phyloP scores from a whole-genome alignment of 2,113 vertebrate genomes.

The Podiceps cristatus region DNA sequence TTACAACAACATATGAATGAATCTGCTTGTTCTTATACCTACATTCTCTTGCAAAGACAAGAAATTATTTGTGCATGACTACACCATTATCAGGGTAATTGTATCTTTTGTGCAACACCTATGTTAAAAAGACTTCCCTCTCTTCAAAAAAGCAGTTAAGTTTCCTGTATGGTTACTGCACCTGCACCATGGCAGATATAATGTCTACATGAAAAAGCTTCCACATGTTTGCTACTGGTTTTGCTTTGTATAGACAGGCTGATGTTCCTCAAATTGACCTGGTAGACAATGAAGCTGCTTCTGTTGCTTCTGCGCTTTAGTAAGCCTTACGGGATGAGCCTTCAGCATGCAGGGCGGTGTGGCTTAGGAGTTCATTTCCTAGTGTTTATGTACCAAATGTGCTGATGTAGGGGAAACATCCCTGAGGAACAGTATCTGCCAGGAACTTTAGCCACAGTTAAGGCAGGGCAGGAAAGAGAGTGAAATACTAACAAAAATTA shows the following conservation, averaged over 20 bases:
- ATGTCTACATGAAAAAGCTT: neutral
- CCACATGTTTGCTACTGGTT: neutral
- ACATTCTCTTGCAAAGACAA: neutral
- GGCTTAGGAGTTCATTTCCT: neutral
- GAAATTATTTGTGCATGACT: neutral
- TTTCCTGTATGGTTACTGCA: neutral
- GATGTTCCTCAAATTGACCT: neutral
- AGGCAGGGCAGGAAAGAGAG: neutral
- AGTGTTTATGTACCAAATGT: neutral
- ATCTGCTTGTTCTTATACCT: neutral
- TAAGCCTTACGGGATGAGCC: neutral
- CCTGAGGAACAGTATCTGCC: neutral
- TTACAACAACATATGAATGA: neutral
- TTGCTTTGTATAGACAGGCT: neutral
- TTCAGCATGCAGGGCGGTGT: neutral
- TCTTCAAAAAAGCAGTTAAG: neutral
- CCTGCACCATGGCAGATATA: neutral
- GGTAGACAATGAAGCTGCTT: neutral
- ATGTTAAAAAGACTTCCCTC: neutral
- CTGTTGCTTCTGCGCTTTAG: neutral
- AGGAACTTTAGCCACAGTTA: conserved; percentile 27
- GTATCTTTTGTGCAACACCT: neutral
- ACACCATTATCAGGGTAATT: neutral
- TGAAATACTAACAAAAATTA: neutral
- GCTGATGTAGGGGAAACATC: conserved; percentile 5